Base-by-base conservation (phyloP, 2,113 vertebrate genomes). In the Ailuropoda melanoleuca region DNA sequence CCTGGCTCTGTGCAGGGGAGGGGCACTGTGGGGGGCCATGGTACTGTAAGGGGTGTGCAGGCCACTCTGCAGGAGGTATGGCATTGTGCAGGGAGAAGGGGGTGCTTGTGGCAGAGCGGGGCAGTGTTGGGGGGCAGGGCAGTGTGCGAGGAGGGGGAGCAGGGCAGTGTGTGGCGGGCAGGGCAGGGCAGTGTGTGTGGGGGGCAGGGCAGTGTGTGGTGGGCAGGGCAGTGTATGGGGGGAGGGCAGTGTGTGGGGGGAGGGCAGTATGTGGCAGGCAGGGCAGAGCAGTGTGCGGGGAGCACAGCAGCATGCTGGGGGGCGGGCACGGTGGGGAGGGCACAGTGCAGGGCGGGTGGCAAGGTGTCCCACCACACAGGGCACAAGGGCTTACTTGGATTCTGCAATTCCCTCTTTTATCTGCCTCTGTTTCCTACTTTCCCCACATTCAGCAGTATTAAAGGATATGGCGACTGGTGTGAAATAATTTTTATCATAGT, bases 101-200 rank as follows among this genome's bases (percentile, higher is more conserved):
- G 58, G 58, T 62, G 4, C 24, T 4, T 3, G 11, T 24, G 19
- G 58, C 11, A 4, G 11, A 29, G 58, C 26, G 58, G 58, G 26
- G 4, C 24, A 1, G 60, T 3, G 11, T 24, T 6, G 58, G 4
- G 10, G 11, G 19, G 58, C 26, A 1, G 24, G 58, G 23, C 4
- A 1, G 58, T 60, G 58, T 11, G 10, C 4, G 10, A 24, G 23
- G 58, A 6, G 55, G 55, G 8, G 55, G 18, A 8, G 9, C 8
- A 8, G 56, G 56, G 23, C 56, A 58, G 56, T 43, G 43, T 43
- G 4, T 43, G 43, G 39, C 4, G 11, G 2, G 48, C 2, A 12
- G 53, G 55, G 55, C 55, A 55, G 17, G 55, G 55, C 55, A 4
- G 55, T 18, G 4, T 55, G 53, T 43, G 4, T 5, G 55, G 50